These are phyloP conservation scores for Myotis yumanensis DNA, from an alignment of 2,113 vertebrate genomes.

Conservation along the genomic window DNA sequence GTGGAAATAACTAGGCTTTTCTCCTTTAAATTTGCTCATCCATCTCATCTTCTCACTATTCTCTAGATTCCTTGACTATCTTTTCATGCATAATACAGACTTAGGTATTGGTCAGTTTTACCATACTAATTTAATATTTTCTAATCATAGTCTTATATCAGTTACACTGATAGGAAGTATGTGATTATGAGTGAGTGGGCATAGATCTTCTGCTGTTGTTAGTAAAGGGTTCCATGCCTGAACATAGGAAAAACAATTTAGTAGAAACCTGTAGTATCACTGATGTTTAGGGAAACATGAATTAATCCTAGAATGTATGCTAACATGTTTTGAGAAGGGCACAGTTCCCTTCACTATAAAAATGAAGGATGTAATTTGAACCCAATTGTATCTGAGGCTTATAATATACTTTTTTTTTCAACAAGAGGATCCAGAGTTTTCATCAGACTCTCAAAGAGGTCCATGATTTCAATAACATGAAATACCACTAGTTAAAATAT, in stretches of 20 bases:
- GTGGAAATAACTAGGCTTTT: not conserved
- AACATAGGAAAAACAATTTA: not conserved
- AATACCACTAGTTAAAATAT: not conserved
- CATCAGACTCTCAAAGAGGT: not conserved
- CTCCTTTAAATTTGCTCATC: not conserved
- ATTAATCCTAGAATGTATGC: not conserved
- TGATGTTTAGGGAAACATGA: not conserved
- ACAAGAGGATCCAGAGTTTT: not conserved
- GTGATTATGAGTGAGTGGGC: not conserved
- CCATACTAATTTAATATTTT: not conserved
- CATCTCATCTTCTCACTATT: not conserved
- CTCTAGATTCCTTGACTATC: not conserved
- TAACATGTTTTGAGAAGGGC: slow-evolving; percentile 9
- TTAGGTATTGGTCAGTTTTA: not conserved
- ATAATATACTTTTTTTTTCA: not conserved
- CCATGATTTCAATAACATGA: not conserved
- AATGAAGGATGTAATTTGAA: not conserved
- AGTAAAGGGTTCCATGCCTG: not conserved
- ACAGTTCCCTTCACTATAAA: not conserved
- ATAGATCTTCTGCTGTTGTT: not conserved
- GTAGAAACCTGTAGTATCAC: not conserved
- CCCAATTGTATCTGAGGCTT: not conserved
- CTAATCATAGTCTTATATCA: not conserved
- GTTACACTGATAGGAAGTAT: not conserved
- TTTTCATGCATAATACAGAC: not conserved